Conservation (phyloP, 2,888 invertebrate genomes). For the Tenthredo amoena region DNA sequence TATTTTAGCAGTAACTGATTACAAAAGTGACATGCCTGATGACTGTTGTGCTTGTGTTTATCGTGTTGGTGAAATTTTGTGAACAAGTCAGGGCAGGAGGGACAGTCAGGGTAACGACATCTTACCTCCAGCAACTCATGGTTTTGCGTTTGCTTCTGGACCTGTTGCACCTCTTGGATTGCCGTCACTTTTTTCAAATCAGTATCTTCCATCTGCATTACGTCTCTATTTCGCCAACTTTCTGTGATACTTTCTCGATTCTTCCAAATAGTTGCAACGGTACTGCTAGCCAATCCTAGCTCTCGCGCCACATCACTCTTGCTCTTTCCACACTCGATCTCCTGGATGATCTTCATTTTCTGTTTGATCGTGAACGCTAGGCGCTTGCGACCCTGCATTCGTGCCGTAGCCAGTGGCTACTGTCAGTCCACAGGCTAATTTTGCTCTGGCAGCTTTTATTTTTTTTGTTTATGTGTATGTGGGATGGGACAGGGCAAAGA, state of each 20-base stretch:
- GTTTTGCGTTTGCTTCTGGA: constrained; percentile 75
- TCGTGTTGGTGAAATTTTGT: constrained; percentile 52
- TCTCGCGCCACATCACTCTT: constrained; percentile 81
- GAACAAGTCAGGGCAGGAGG: constrained; percentile 53
- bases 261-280: constrained; percentile 82
- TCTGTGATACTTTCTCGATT: constrained; percentile 80
- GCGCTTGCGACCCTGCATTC: constrained; percentile 81
- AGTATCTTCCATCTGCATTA: constrained; percentile 70
- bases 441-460: constrained; percentile 59
- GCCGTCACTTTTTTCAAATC: constrained; percentile 56
- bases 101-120: constrained; percentile 66
- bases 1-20: constrained; percentile 49
- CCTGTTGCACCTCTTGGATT: constrained; percentile 71
- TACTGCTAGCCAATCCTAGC: constrained; percentile 81
- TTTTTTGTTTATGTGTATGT: constrained; percentile 53
- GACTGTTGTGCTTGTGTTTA: constrained; percentile 52
- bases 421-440: constrained; percentile 65
- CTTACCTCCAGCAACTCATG: constrained; percentile 78
- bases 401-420: constrained; percentile 62
- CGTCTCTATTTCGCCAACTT: constrained; percentile 76
- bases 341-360: constrained; percentile 82
- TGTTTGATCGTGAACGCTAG: constrained; percentile 82
- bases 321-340: constrained; percentile 81
- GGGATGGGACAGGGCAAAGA: constrained; percentile 52
- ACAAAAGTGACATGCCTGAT: constrained; percentile 53